Evolutionary conservation across 2,797 vertebrate genomes (phyloP).

Genomic region (Sebastes ruberrimus): DNA sequence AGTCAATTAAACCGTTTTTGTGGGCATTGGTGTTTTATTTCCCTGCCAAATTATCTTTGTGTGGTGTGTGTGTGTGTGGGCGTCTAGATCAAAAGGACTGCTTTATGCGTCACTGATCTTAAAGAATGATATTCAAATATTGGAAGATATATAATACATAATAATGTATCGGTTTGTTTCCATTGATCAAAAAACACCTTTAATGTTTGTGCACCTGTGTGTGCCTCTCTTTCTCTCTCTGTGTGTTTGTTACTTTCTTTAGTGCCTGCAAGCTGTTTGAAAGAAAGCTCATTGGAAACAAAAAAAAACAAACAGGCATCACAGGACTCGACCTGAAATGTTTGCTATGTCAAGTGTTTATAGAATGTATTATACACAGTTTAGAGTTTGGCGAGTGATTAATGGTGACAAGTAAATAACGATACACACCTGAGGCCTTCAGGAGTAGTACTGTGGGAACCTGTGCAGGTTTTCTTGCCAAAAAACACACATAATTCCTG

Average conservation of each 20-base stretch:
- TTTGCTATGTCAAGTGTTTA: conserved; percentile 47
- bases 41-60: neutral
- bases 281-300: neutral
- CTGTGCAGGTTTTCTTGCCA: neutral
- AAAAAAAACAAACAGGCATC: neutral
- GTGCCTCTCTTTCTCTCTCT: neutral
- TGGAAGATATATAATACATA: neutral
- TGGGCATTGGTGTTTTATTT: conserved; percentile 59
- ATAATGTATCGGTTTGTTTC: neutral
- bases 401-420: conserved; percentile 48
- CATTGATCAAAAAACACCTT: neutral
- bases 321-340: conserved; percentile 1
- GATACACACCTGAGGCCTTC: conserved; percentile 20
- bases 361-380: neutral
- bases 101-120: neutral
- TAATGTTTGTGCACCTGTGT: neutral
- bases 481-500: neutral
- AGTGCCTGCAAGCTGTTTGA: neutral
- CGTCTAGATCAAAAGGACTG: neutral
- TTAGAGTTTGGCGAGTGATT: conserved; percentile 27
- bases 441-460: conserved; percentile 42
- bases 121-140: neutral
- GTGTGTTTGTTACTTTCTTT: neutral
- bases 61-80: neutral
- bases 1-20: conserved; percentile 77